These are phyloP conservation scores for Porites evermanni DNA, from an alignment of 92 coral and sea anemone species.

Conservation along the genomic window DNA sequence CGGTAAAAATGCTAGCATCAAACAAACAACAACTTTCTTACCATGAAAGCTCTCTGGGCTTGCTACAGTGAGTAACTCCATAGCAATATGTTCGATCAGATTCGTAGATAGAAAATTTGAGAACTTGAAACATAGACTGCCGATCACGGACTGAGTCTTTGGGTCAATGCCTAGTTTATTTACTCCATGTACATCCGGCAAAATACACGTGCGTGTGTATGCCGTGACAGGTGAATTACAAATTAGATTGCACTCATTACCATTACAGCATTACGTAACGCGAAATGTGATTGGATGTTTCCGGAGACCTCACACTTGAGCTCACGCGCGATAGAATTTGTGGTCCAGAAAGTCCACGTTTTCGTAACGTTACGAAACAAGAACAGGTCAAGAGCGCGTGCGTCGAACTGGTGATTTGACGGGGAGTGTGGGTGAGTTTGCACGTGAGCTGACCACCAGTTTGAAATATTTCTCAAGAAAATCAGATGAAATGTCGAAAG, in stretches of 20 bases:
- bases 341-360: not conserved
- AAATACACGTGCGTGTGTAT: slow-evolving; percentile 23
- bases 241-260: not conserved
- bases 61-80: slow-evolving; percentile 32
- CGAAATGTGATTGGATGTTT: slow-evolving; percentile 26
- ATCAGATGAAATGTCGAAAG: too few relatives aligned
- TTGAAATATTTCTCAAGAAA: too few relatives aligned
- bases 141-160: not conserved
- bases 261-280: slow-evolving; percentile 22
- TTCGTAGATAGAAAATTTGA: too few relatives aligned
- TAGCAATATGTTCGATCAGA: not conserved
- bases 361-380: not conserved
- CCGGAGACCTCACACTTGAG: not conserved
- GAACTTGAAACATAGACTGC: not conserved
- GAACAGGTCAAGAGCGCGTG: not conserved
- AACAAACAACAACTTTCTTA: not conserved
- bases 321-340: not conserved
- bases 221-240: not conserved
- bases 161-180: slow-evolving; percentile 1
- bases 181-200: not conserved
- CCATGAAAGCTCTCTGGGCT: slow-evolving; percentile 23
- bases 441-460: too few relatives aligned
- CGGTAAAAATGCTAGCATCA: not conserved
- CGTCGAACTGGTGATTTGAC: not conserved
- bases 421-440: too few relatives aligned